These are phyloP conservation scores for Carcina quercana DNA, from an alignment of 2,888 invertebrate species.

Conservation along the genomic window DNA sequence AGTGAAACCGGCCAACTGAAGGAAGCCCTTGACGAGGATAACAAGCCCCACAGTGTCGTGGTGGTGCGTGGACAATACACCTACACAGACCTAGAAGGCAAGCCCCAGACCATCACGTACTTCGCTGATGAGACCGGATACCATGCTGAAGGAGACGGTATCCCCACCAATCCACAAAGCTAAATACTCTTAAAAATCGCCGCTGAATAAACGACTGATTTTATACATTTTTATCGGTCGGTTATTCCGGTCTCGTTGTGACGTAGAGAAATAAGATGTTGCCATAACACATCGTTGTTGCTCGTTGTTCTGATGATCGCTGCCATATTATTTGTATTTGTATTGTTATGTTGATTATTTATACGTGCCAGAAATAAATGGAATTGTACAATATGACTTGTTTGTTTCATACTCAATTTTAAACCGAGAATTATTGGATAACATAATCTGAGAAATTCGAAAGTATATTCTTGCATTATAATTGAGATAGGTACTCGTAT, in stretches of 20 bases:
- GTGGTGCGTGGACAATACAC: slow-evolving; percentile 74
- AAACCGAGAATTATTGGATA: too few species aligned
- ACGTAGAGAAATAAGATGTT: slow-evolving; percentile 7
- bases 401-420: too few species aligned
- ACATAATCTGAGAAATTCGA: too few species aligned
- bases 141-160: slow-evolving; percentile 75
- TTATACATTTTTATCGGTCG: slow-evolving; percentile 8
- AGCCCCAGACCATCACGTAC: slow-evolving; percentile 64
- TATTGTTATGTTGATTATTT: slow-evolving; percentile 39
- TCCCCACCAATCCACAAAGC: slow-evolving; percentile 63
- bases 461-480: too few species aligned
- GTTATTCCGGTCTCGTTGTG: slow-evolving; percentile 6
- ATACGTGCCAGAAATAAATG: slow-evolving; percentile 16
- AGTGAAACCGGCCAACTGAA: slow-evolving; percentile 62
- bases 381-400: too few species aligned
- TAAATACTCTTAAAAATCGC: too few species aligned
- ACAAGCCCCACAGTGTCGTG: slow-evolving; percentile 70
- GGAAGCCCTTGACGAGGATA: slow-evolving; percentile 65
- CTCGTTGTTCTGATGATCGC: slow-evolving; percentile 32
- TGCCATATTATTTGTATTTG: slow-evolving; percentile 53
- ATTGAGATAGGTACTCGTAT: too few species aligned
- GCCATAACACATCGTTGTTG: slow-evolving; percentile 15
- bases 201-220: slow-evolving; percentile 18
- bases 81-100: slow-evolving; percentile 73
- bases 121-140: slow-evolving; percentile 78